Conservation (phyloP, 2,888 invertebrate species). For the Galerucella nymphaeae region DNA sequence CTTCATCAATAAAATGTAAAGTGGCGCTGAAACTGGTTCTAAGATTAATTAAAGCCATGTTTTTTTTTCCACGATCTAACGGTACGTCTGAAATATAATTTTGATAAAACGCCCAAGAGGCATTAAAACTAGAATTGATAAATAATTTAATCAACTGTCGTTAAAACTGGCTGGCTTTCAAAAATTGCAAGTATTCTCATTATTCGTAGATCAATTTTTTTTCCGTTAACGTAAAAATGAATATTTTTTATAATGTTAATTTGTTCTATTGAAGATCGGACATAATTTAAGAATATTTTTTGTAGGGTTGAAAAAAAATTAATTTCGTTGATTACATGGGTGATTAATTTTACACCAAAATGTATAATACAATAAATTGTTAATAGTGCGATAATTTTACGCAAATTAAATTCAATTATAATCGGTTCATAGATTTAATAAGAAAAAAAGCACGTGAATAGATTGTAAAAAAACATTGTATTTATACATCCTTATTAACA, state of each 20-base stretch:
- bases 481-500: not conserved
- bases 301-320: not conserved
- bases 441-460: not conserved
- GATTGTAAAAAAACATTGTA: not conserved
- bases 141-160: not conserved
- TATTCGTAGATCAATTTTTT: not conserved
- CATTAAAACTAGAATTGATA: not conserved
- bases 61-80: slow-evolving; percentile 4
- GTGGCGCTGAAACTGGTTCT: slow-evolving; percentile 13
- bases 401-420: not conserved
- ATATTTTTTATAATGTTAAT: too few species aligned
- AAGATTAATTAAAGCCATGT: slow-evolving; percentile 3
- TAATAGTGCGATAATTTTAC: not conserved
- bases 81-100: slow-evolving; percentile 11
- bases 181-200: not conserved
- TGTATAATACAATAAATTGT: not conserved
- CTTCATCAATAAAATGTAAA: slow-evolving; percentile 7
- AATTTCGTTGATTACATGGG: not conserved
- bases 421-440: not conserved
- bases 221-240: too few species aligned
- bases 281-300: too few species aligned
- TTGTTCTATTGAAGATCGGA: too few species aligned
- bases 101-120: slow-evolving; percentile 1
- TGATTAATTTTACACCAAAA: slow-evolving; percentile 1
- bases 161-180: not conserved